Base-by-base conservation (phyloP, 2,888 invertebrate species). In the Eubasilissa splendida region DNA sequence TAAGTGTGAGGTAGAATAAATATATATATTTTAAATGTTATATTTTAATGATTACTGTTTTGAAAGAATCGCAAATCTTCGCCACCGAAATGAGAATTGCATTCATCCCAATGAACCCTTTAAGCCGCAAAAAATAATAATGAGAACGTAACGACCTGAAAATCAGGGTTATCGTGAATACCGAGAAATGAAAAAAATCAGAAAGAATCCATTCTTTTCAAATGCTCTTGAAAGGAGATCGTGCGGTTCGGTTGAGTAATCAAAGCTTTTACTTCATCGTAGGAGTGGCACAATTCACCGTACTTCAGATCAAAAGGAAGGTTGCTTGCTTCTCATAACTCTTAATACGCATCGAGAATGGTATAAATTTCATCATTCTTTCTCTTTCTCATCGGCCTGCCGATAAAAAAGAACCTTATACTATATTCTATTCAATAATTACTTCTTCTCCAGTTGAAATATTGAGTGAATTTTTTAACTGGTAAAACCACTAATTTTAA, bases 221-320 rank as follows among this genome's bases (percentile, higher is more conserved):
- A 56, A 68, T 56, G 56, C 71, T 33, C 2, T 33, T 52, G 58
- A 54, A 73, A 68, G 31, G 68, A 66, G 77, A 81, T 81, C 66
- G 42, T 63, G 63, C 73, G 66, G 52, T 76, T 71, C 76, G 79
- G 73, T 79, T 79, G 75, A 82, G 79, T 79, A 79, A 74, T 82
- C 79, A 82, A 82, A 82, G 82, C 79, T 42, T 54, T 79, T 68
- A 76, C 79, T 82, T 63, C 76, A 82, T 82, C 73, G 58, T 56
- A 33, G 58, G 71, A 73, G 22, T 33, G 50, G 73, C 77, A 53
- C 80, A 80, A 77, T 80, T 73, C 73, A 80, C 77, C 77, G 71
- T 65, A 77, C 58, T 50, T 42, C 42, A 50, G 33, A 77, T 80
- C 78, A 78, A 78, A 78, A 70, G 76, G 53, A 78, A 70, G 9